phyloP scores from a whole-genome alignment of 2,888 invertebrate genomes.

The Mycogona germanica region DNA sequence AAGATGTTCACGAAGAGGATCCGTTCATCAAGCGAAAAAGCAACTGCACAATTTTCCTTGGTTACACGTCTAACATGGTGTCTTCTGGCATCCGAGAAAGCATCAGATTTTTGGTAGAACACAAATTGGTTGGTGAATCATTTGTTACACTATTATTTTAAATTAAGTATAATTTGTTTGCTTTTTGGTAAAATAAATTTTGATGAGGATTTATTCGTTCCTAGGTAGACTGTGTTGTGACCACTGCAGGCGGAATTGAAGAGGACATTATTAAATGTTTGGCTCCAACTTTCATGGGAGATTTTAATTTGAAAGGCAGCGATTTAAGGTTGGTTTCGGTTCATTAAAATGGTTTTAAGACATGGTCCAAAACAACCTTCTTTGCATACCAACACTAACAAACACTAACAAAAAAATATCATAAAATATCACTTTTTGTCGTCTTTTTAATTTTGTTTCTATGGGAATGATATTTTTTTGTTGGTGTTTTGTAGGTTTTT shows the following conservation, averaged over 20 bases:
- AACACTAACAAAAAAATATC: too few species aligned
- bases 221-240: slow-evolving; percentile 87
- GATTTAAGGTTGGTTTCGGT: slow-evolving; percentile 32
- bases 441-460: too few species aligned
- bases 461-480: too few species aligned
- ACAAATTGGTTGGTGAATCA: slow-evolving; percentile 49
- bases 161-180: not conserved
- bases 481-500: too few species aligned
- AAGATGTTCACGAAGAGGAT: slow-evolving; percentile 60
- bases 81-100: slow-evolving; percentile 90
- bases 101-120: slow-evolving; percentile 70
- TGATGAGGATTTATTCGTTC: too few species aligned
- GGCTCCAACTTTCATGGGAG: slow-evolving; percentile 85
- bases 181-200: not conserved
- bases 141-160: not conserved
- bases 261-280: slow-evolving; percentile 99
- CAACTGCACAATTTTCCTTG: slow-evolving; percentile 88
- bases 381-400: too few species aligned
- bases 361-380: too few species aligned
- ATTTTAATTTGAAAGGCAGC: slow-evolving; percentile 68
- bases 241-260: slow-evolving; percentile 95
- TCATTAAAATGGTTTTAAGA: too few species aligned
- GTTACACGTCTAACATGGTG: slow-evolving; percentile 94
- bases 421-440: too few species aligned
- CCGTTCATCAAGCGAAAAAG: slow-evolving; percentile 60